These are phyloP conservation scores for Catostylus mosaicus DNA, from an alignment of 30 jellyfish, hydroid and myxozoan species.

Conservation along the genomic window DNA sequence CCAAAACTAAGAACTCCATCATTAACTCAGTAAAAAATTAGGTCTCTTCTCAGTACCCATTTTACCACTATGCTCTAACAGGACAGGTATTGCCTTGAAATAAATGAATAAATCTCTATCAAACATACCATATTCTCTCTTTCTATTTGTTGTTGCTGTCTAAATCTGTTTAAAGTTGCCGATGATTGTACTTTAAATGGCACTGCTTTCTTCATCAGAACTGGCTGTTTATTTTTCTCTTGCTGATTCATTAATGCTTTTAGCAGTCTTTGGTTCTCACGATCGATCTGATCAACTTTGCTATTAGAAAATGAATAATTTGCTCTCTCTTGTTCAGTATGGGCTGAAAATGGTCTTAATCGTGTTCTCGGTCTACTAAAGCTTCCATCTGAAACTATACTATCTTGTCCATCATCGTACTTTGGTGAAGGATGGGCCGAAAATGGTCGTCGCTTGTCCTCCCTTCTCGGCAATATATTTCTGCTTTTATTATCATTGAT, in stretches of 20 bases:
- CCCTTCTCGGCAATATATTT: neutral
- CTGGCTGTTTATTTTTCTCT: constrained; percentile 49
- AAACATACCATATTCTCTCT: constrained; percentile 80
- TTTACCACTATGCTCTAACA: too few species aligned
- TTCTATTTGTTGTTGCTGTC: constrained; percentile 82
- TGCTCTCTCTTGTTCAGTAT: constrained; percentile 20
- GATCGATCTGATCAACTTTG: constrained; percentile 84
- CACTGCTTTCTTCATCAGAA: constrained; percentile 20
- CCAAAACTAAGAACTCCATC: too few species aligned
- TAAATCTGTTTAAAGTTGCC: constrained; percentile 77
- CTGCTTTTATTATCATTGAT: constrained; percentile 39
- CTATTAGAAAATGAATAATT: constrained; percentile 83
- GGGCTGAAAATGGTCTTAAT: constrained; percentile 71
- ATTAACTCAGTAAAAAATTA: too few species aligned
- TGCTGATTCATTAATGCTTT: constrained; percentile 59
- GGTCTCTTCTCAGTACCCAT: too few species aligned
- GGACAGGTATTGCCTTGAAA: too few species aligned
- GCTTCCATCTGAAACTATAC: constrained; percentile 18
- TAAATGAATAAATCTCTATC: too few species aligned
- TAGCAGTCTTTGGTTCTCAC: constrained; percentile 88
- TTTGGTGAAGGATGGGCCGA: constrained; percentile 42
- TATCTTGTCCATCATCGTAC: constrained; percentile 18
- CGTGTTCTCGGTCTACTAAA: constrained; percentile 11
- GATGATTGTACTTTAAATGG: constrained; percentile 83
- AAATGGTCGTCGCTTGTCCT: constrained; percentile 47